A percentile compares a stretch with the other conserved stretches of the same genome.
phyloP scores from a whole-genome alignment of 2,113 vertebrate species.

The Erythrocebus patas region DNA sequence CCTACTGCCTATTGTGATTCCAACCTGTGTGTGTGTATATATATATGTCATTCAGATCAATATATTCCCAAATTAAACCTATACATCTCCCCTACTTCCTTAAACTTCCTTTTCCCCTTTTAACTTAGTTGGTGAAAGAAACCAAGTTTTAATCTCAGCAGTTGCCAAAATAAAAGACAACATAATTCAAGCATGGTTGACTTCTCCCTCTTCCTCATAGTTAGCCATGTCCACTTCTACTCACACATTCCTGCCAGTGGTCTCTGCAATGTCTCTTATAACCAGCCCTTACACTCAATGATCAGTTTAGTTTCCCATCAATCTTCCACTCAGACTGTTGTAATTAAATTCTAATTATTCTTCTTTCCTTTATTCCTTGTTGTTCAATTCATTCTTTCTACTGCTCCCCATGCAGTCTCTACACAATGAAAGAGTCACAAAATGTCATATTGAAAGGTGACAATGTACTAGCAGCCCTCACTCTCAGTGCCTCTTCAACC shows the following conservation, averaged over 20 bases:
- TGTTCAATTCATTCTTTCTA: not conserved
- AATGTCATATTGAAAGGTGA: not conserved
- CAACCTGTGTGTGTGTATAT: not conserved
- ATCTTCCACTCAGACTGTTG: not conserved
- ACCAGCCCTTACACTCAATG: not conserved
- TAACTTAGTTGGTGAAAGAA: not conserved
- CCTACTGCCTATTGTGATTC: not conserved
- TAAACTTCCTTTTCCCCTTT: not conserved
- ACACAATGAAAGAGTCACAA: not conserved
- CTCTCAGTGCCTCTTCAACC: too few relatives aligned
- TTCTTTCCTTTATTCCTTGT: not conserved
- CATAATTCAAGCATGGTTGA: not conserved
- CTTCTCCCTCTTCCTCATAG: not conserved
- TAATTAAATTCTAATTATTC: not conserved
- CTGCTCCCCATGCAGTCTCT: not conserved
- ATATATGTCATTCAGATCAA: not conserved
- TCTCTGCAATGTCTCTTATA: not conserved
- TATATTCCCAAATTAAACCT: not conserved
- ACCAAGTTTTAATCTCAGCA: not conserved
- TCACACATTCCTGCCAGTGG: not conserved
- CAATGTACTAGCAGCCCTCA: too few relatives aligned
- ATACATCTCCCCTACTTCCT: accelerated
- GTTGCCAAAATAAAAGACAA: not conserved
- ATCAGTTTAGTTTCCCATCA: not conserved
- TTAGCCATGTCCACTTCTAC: not conserved